These are phyloP conservation scores for Papilio demoleus DNA, from an alignment of 2,888 invertebrate genomes.

Conservation along the genomic window DNA sequence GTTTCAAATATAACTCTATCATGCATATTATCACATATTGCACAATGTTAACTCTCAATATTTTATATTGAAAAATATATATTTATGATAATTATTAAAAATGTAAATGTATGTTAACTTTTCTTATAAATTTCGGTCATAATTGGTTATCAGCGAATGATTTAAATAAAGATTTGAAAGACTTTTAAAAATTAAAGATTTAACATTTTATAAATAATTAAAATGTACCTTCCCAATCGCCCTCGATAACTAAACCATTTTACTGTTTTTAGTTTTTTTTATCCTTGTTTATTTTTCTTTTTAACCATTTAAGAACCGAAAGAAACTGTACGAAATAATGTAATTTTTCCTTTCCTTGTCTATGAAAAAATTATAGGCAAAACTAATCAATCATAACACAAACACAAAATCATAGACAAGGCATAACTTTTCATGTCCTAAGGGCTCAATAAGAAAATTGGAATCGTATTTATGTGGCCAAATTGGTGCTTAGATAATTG, in stretches of 20 bases:
- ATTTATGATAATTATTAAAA: conserved; percentile 47
- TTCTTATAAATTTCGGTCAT: conserved; percentile 46
- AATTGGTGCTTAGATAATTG: conserved; percentile 70
- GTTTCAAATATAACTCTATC: conserved; percentile 73
- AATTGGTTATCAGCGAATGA: too few relatives aligned
- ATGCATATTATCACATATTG: conserved; percentile 74
- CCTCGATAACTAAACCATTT: too few relatives aligned
- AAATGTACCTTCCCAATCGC: not conserved
- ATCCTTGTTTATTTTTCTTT: too few relatives aligned
- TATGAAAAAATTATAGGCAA: too few relatives aligned
- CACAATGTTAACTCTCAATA: conserved; percentile 82
- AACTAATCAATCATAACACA: too few relatives aligned
- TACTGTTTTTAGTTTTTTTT: too few relatives aligned
- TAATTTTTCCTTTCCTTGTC: too few relatives aligned
- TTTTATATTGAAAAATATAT: conserved; percentile 72
- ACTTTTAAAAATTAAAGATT: not conserved
- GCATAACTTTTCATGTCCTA: too few relatives aligned
- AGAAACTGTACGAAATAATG: too few relatives aligned
- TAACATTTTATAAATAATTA: not conserved
- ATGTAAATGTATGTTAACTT: conserved; percentile 47
- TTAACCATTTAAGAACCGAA: too few relatives aligned
- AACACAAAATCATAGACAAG: too few relatives aligned
- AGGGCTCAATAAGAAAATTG: conserved; percentile 24
- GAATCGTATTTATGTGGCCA: conserved; percentile 55
- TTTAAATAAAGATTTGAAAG: too few relatives aligned